A percentile compares a stretch with the other conserved stretches of the same genome.
These are phyloP conservation scores for Apomyelois bistriatella DNA, from an alignment of 2,888 invertebrate species.

Conservation along the genomic window DNA sequence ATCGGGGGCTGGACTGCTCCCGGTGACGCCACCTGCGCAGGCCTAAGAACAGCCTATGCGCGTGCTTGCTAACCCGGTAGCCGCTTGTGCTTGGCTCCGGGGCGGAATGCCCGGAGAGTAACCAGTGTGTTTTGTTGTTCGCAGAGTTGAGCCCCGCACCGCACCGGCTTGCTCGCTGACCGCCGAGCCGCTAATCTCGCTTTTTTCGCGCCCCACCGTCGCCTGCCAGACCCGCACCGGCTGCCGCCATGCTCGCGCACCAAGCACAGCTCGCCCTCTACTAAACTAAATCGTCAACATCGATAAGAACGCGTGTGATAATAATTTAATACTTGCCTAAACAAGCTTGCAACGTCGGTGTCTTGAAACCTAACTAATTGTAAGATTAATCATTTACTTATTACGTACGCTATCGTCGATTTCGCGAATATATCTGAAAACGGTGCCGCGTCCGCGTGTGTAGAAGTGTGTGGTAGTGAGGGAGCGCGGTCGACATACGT, in stretches of 20 bases:
- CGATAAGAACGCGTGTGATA: constrained; percentile 78
- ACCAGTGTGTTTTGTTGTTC: constrained; percentile 80
- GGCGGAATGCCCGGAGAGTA: constrained; percentile 71
- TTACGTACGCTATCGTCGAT: constrained; percentile 44
- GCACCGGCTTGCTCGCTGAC: constrained; percentile 78
- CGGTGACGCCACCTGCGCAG: constrained; percentile 35
- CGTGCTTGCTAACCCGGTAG: constrained; percentile 77
- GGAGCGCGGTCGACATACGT: constrained; percentile 41
- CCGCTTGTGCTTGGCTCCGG: constrained; percentile 78
- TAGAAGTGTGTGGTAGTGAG: constrained; percentile 59
- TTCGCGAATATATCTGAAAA: constrained; percentile 41
- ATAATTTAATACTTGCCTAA: constrained; percentile 76
- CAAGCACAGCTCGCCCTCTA: constrained; percentile 77
- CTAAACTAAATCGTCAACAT: constrained; percentile 76
- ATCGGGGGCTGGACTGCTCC: constrained; percentile 18
- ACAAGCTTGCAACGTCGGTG: constrained; percentile 79
- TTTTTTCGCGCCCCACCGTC: constrained; percentile 76
- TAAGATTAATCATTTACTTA: constrained; percentile 62
- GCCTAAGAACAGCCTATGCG: constrained; percentile 57
- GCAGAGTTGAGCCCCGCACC: constrained; percentile 79
- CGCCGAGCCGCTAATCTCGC: constrained; percentile 79
- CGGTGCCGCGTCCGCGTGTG: constrained; percentile 57
- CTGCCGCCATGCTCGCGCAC: constrained; percentile 73
- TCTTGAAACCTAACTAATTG: constrained; percentile 74
- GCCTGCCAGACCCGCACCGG: constrained; percentile 69